Conservation (phyloP, 2,888 invertebrate genomes). For the Cephus runcator region DNA sequence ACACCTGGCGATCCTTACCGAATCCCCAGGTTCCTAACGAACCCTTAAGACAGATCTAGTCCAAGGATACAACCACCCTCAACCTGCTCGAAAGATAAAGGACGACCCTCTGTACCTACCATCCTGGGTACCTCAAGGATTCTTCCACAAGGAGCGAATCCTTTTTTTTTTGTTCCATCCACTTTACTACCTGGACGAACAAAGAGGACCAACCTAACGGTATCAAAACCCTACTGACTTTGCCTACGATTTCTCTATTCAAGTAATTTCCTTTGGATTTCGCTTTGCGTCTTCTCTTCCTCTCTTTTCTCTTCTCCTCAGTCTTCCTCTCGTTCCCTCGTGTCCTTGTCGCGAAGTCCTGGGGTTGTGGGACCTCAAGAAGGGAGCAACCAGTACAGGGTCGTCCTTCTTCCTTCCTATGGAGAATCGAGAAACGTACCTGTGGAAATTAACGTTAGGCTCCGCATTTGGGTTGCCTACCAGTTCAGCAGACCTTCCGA, state of each 20-base stretch:
- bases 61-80: slow-evolving; percentile 48
- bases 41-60: slow-evolving; percentile 41
- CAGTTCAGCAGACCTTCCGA: slow-evolving; percentile 16
- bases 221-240: slow-evolving; percentile 38
- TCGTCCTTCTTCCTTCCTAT: not conserved
- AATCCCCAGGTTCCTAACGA: not conserved
- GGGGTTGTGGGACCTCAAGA: not conserved
- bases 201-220: slow-evolving; percentile 44
- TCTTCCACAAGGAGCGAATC: slow-evolving; percentile 39
- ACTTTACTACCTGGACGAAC: slow-evolving; percentile 45
- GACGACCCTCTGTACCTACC: not conserved
- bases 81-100: slow-evolving; percentile 40
- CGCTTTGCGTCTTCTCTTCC: not conserved
- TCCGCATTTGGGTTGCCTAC: not conserved
- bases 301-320: not conserved
- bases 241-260: not conserved
- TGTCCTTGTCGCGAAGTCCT: not conserved
- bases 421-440: not conserved
- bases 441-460: not conserved
- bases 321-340: not conserved
- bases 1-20: not conserved
- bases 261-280: not conserved
- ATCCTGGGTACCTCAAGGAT: not conserved
- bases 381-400: not conserved
- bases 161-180: slow-evolving; percentile 29